Conservation (phyloP, 2,888 invertebrate genomes). For the Trilocha varians region DNA sequence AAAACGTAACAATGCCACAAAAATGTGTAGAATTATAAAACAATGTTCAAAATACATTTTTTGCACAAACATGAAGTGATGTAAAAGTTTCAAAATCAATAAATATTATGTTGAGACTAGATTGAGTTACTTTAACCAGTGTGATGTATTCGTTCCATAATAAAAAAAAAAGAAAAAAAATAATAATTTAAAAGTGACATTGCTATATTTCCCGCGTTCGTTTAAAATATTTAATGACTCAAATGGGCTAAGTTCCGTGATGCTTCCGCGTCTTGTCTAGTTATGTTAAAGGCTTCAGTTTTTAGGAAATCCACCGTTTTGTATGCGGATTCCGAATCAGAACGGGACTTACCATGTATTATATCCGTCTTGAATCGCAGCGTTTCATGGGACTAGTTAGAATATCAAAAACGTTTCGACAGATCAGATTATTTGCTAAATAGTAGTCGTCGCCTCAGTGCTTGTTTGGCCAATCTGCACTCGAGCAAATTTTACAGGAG, state of each 20-base stretch:
- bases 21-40: too few relatives aligned
- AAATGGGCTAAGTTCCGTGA: conserved; percentile 49
- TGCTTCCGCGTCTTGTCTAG: conserved; percentile 84
- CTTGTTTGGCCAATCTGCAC: too few relatives aligned
- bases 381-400: conserved; percentile 21
- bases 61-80: too few relatives aligned
- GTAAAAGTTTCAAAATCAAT: neutral
- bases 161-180: conserved; percentile 3
- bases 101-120: neutral
- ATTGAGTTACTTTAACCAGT: too few relatives aligned
- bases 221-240: neutral
- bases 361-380: conserved; percentile 21
- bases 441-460: too few relatives aligned
- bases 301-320: conserved; percentile 95
- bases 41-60: too few relatives aligned
- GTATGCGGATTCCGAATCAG: conserved; percentile 77
- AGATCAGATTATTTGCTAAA: neutral
- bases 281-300: conserved; percentile 93
- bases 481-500: too few relatives aligned
- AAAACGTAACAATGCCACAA: too few relatives aligned
- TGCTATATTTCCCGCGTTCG: too few relatives aligned
- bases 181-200: conserved; percentile 3
- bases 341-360: conserved; percentile 37
- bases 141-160: too few relatives aligned
- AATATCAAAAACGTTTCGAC: neutral